These are phyloP conservation scores for Cololabis saira DNA, from an alignment of 2,113 vertebrate genomes.

Conservation along the genomic window DNA sequence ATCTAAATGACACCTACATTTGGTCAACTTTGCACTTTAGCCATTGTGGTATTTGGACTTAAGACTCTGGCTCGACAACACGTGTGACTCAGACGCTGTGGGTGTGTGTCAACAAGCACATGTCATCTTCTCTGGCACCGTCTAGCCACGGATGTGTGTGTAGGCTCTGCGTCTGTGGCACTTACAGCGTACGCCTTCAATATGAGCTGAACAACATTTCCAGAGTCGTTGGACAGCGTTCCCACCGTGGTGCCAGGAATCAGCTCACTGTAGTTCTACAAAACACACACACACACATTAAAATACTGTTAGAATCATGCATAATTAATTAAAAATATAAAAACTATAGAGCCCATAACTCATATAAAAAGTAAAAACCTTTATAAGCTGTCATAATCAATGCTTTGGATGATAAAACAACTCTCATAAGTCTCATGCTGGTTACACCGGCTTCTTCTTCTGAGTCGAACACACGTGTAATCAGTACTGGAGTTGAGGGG, in stretches of 20 bases:
- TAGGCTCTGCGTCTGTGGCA: constrained; percentile 40
- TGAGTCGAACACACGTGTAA: no score
- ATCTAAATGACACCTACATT: constrained; percentile 18
- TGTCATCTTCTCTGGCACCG: constrained; percentile 53
- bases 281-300: constrained; percentile 6
- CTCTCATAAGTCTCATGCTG: no score
- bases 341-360: no score
- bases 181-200: constrained; percentile 91
- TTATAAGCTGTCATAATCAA: no score
- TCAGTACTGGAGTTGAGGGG: no score
- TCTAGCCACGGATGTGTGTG: constrained; percentile 41
- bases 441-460: no score
- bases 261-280: constrained; percentile 95
- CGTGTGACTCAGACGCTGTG: constrained; percentile 53
- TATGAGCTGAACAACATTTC: constrained; percentile 95
- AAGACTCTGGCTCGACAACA: constrained; percentile 29
- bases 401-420: no score
- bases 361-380: no score
- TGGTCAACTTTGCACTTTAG: constrained; percentile 38
- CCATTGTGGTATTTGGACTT: constrained; percentile 16
- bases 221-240: constrained; percentile 88
- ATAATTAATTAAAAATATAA: background rate
- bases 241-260: constrained; percentile 96
- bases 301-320: background rate
- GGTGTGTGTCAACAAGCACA: constrained; percentile 65